Conservation (phyloP, 1,140 invertebrate genomes). For the Eulimnadia texana region DNA sequence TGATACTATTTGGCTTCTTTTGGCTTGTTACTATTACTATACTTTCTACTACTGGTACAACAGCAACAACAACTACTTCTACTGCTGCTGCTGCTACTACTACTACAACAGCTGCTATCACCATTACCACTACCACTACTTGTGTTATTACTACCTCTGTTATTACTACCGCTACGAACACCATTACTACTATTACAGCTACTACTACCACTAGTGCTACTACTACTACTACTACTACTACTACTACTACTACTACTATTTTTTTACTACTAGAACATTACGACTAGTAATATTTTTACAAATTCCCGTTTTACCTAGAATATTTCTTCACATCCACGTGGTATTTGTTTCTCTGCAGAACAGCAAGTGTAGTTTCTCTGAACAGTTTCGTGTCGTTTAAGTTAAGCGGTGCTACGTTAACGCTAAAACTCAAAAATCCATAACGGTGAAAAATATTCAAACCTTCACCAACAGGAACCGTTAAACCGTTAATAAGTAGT, state of each 20-base stretch:
- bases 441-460: conserved; percentile 7
- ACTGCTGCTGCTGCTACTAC: no score
- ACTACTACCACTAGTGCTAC: no score
- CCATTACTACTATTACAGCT: no score
- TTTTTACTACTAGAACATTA: background rate
- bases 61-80: no score
- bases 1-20: no score
- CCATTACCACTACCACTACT: no score
- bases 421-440: conserved; percentile 2
- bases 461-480: conserved; percentile 2
- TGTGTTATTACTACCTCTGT: no score
- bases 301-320: background rate
- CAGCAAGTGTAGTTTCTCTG: background rate
- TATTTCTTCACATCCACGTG: background rate
- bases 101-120: no score
- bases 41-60: no score
- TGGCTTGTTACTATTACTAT: no score
- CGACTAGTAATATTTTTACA: background rate
- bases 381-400: conserved; percentile 3
- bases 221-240: background rate
- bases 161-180: no score
- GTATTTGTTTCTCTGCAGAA: background rate
- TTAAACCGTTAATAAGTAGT: background rate
- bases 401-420: conserved; percentile 1
- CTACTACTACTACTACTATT: background rate